phyloP scores from a whole-genome alignment of 2,113 vertebrate genomes.

The Acanthochromis polyacanthus region DNA sequence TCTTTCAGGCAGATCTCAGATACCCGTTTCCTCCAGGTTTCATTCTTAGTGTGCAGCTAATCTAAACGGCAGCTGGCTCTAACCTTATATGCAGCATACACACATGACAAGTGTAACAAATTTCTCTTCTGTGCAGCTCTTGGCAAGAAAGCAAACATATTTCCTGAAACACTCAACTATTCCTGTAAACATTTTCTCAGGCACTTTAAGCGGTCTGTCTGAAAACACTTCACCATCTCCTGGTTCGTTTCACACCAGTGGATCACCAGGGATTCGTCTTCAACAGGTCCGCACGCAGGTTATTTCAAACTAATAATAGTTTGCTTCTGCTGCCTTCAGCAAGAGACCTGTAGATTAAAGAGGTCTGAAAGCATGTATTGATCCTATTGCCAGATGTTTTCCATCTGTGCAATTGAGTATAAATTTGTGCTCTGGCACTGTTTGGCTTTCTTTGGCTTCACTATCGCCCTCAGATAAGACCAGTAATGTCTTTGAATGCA shows the following conservation, averaged over 20 bases:
- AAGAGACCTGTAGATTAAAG: constrained; percentile 37
- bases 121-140: not conserved
- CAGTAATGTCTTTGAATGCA: constrained; percentile 1
- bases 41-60: no score
- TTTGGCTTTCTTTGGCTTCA: constrained; percentile 4
- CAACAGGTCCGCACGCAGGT: constrained; percentile 2
- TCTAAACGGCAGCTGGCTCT: no score
- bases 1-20: no score
- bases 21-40: no score
- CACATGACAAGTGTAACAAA: no score
- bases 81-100: no score
- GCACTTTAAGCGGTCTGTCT: not conserved
- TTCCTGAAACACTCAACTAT: not conserved
- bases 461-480: not conserved
- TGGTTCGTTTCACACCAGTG: constrained; percentile 12
- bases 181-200: constrained; percentile 3
- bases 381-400: constrained; percentile 15
- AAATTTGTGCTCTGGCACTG: constrained; percentile 12
- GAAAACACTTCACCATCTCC: constrained; percentile 10
- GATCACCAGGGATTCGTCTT: constrained; percentile 15
- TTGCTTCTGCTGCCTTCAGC: constrained; percentile 38
- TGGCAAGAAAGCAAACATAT: not conserved
- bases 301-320: constrained; percentile 35
- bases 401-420: not conserved
- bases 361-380: constrained; percentile 15